Evolutionary conservation across 2,113 vertebrate species (phyloP), one percentile per base, ranked within the genome.

Genomic region (Alosa alosa): DNA sequence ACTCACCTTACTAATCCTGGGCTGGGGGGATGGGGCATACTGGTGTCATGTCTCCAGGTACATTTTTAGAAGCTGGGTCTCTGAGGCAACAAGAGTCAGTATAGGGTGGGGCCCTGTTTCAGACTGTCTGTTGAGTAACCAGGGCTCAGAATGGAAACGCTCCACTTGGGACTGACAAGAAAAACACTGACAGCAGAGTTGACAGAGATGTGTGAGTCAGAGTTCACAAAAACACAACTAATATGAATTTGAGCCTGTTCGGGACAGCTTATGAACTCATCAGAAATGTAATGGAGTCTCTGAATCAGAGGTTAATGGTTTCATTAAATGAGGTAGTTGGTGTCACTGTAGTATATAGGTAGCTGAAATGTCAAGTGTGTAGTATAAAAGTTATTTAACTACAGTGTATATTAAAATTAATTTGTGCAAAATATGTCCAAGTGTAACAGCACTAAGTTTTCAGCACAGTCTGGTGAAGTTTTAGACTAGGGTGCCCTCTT

Each of bases 101-200:
- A 10, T 15, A 5, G 72, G 72, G 72, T 36, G 72, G 13, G 25
- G 72, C 25, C 31, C 72, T 78, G 72, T 31, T 78, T 13, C 64
- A 25, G 64, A 72, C n/a, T 72, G 64, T 31, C 25, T 72, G 64
- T 72, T 72, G 64, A 25, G 64, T 72, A 72, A 72, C 64, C 64
- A 72, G 64, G 64, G 64, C 64, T 25, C 1, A 25, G 64, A 72
- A 36, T 36, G 64, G 64, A 72, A 72, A 72, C 64, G 25, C 64
- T 72, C n/a, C 7, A 72, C 3, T 60, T 22, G 55, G 55, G 55
- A 60, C 18, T 22, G 55, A 18, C 39, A 31, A 78, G 36, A 78
- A 78, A 49, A 39, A 78, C 4, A 18, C 8, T 39, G 68, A 75
- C 68, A 75, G 68, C 25, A 13, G 31, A 17, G 68, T 31, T 31